Evolutionary conservation across 2,113 vertebrate species (phyloP).

Genomic region (Ornithorhynchus anatinus): DNA sequence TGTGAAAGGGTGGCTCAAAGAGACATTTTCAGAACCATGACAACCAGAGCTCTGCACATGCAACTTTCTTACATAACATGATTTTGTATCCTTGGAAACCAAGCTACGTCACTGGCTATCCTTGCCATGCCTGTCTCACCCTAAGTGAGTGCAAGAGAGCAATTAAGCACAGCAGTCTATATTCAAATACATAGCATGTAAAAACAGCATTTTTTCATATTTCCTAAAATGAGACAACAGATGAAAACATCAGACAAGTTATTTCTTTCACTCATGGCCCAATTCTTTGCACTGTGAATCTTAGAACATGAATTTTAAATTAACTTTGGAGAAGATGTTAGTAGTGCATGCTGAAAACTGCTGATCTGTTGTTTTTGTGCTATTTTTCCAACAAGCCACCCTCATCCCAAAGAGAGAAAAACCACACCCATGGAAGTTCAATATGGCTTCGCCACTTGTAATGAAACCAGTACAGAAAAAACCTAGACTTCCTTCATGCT

Average conservation of each 20-base stretch:
- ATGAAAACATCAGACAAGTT: not conserved
- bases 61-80: constrained; percentile 47
- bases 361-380: not conserved
- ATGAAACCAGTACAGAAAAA: no score
- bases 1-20: not conserved
- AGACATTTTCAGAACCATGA: constrained; percentile 38
- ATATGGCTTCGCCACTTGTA: not conserved
- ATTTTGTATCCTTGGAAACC: constrained; percentile 60
- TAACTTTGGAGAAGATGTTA: fast-evolving
- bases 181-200: not conserved
- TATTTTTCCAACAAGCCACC: not conserved
- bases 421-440: no score
- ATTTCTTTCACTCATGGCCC: not conserved
- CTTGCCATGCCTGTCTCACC: not conserved
- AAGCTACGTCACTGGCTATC: constrained; percentile 14
- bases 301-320: not conserved
- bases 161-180: not conserved
- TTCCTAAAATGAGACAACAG: not conserved
- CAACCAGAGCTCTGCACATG: constrained; percentile 23
- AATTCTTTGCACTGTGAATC: not conserved
- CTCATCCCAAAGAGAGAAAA: no score
- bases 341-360: not conserved
- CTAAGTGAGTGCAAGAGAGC: not conserved
- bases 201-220: not conserved
- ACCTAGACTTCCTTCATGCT: not conserved